Conservation (phyloP, 2,888 invertebrate genomes). For the Uloborus plumipes region DNA sequence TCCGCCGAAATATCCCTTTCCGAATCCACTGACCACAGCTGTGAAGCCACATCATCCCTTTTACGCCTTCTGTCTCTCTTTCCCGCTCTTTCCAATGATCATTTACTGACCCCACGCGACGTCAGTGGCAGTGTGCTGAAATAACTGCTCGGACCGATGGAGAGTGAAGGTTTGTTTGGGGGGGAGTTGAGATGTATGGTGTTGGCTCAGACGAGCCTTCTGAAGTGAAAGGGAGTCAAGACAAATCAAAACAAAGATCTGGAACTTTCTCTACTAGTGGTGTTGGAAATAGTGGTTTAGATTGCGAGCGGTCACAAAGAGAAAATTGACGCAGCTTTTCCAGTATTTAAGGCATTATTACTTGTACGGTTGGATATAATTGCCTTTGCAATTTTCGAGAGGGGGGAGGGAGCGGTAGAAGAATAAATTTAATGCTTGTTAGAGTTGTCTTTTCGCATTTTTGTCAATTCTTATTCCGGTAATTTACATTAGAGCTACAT, state of each 20-base stretch:
- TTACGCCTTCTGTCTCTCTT: conserved; percentile 47
- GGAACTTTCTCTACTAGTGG: neutral
- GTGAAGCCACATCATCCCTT: conserved; percentile 61
- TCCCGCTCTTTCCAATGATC: conserved; percentile 39
- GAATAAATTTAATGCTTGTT: too few relatives aligned
- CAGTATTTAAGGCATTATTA: too few relatives aligned
- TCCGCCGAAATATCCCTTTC: conserved; percentile 60
- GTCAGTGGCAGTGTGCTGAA: conserved; percentile 27
- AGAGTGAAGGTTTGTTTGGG: conserved; percentile 19
- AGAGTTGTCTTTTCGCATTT: too few relatives aligned
- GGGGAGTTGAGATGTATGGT: neutral
- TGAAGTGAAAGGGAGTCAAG: conserved; percentile 16
- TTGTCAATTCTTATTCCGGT: too few relatives aligned
- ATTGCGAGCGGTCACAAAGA: too few relatives aligned
- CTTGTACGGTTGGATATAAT: too few relatives aligned
- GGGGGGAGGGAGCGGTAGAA: too few relatives aligned
- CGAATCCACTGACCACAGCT: conserved; percentile 63
- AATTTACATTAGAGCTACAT: too few relatives aligned
- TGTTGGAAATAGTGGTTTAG: too few relatives aligned
- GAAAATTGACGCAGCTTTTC: too few relatives aligned
- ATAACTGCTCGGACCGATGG: conserved; percentile 1
- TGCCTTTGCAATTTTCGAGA: too few relatives aligned
- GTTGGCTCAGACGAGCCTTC: neutral
- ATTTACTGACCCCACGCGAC: conserved; percentile 47
- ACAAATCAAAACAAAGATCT: conserved; percentile 23